Conservation (phyloP, 64 coral and sea anemone species). For the Dendronephthya gigantea region DNA sequence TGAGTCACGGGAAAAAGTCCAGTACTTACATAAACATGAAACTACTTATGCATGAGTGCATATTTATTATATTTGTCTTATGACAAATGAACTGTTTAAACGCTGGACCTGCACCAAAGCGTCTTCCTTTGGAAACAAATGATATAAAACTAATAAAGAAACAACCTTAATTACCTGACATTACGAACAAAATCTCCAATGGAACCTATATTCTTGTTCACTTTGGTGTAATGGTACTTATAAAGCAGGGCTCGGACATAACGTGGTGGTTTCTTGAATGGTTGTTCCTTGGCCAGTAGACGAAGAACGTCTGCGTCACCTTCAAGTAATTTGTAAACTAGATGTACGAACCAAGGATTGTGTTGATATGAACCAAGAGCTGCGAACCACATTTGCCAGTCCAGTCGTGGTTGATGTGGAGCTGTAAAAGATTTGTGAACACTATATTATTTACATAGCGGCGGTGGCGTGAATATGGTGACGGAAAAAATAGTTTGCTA, state of each 20-base stretch:
- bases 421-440: conserved; percentile 54
- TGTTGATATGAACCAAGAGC: conserved; percentile 79
- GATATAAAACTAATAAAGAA: no score
- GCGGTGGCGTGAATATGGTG: no score
- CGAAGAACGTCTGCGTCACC: conserved; percentile 73
- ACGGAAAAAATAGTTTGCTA: no score
- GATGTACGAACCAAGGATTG: conserved; percentile 92
- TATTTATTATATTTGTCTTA: no score
- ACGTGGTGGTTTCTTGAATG: conserved; percentile 44
- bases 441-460: no score
- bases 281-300: conserved; percentile 64
- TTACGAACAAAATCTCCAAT: conserved; percentile 66
- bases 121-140: background rate
- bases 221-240: conserved; percentile 74
- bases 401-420: conserved; percentile 86
- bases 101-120: no score
- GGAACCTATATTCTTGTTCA: conserved; percentile 46
- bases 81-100: no score
- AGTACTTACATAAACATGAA: no score
- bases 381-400: conserved; percentile 99
- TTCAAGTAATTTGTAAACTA: conserved; percentile 61
- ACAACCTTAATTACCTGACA: conserved; percentile 37
- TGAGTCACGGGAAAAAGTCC: no score
- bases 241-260: conserved; percentile 69
- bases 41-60: no score